Percentiles rank a stretch among this genome's conserved stretches.
phyloP scores from a whole-genome alignment of 1,140 invertebrate genomes.

The Papilio helenus region DNA sequence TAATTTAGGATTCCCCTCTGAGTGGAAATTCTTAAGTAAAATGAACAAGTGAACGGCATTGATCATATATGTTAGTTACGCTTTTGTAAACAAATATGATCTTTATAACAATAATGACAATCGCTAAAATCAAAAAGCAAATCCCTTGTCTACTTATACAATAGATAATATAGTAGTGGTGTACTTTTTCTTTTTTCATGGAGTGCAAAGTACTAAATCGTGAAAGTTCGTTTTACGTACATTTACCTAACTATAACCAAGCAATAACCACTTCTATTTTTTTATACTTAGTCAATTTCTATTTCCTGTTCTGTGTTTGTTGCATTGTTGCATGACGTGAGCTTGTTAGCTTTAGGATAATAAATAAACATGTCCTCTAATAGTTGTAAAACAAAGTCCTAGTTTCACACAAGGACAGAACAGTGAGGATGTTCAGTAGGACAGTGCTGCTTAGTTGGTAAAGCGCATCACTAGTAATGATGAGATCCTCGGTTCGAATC shows the following conservation, averaged over 20 bases:
- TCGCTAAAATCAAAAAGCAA: too few species aligned
- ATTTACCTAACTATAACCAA: too few species aligned
- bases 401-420: not conserved
- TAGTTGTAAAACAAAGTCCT: constrained; percentile 65
- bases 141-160: too few species aligned
- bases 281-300: too few species aligned
- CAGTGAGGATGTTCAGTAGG: not conserved
- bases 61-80: not conserved
- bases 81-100: too few species aligned
- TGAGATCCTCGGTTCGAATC: too few species aligned
- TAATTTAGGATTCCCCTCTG: constrained; percentile 60
- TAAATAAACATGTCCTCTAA: constrained; percentile 52
- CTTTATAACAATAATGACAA: too few species aligned
- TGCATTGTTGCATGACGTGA: not conserved
- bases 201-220: not conserved
- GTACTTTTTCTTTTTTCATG: not conserved
- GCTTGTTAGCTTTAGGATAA: not conserved
- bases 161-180: too few species aligned
- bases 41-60: constrained; percentile 1
- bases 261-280: too few species aligned
- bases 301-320: not conserved
- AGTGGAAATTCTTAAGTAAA: constrained; percentile 41
- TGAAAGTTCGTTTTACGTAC: not conserved
- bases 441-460: too few species aligned
- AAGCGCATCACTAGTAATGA: too few species aligned